Percentiles rank a stretch among this genome's conserved stretches.
Evolutionary conservation across 2,797 vertebrate genomes (phyloP).

Genomic region (Philypnodon macrostomus): DNA sequence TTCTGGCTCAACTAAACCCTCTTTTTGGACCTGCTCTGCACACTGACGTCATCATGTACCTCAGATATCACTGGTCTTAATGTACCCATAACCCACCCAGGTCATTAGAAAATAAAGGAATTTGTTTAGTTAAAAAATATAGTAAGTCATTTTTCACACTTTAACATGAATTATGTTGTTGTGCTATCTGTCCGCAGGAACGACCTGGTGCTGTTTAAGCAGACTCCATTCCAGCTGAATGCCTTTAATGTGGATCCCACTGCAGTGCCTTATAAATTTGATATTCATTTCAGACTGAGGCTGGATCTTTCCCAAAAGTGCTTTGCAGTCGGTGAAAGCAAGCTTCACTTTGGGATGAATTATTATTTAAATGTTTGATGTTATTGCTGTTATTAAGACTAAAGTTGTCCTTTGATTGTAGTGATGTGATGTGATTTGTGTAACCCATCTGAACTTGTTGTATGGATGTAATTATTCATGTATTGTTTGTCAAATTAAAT

Average conservation of each 20-base stretch:
- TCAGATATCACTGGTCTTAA: conserved; percentile 86
- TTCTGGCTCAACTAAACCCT: conserved; percentile 94
- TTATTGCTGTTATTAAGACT: conserved; percentile 27
- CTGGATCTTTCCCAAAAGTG: conserved; percentile 40
- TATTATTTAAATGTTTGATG: conserved; percentile 42
- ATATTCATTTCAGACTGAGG: conserved; percentile 36
- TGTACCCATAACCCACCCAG: conserved; percentile 52
- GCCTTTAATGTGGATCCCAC: conserved; percentile 37
- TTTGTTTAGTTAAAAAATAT: neutral
- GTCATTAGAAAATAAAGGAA: conserved; percentile 35
- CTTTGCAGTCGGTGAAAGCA: conserved; percentile 38
- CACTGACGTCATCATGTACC: conserved; percentile 89
- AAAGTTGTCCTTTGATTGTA: neutral
- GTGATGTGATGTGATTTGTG: neutral
- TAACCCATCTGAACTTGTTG: neutral
- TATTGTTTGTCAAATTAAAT: conserved; percentile 30
- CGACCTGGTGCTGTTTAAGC: conserved; percentile 24
- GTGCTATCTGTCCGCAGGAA: conserved; percentile 17
- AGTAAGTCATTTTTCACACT: neutral
- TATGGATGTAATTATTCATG: conserved; percentile 7
- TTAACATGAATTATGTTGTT: neutral
- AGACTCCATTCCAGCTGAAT: conserved; percentile 39
- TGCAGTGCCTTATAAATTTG: conserved; percentile 44
- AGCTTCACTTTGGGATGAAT: conserved; percentile 16
- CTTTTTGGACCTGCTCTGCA: conserved; percentile 88